Evolutionary conservation across 2,797 vertebrate genomes (phyloP).

Genomic region (Protonibea diacanthus): DNA sequence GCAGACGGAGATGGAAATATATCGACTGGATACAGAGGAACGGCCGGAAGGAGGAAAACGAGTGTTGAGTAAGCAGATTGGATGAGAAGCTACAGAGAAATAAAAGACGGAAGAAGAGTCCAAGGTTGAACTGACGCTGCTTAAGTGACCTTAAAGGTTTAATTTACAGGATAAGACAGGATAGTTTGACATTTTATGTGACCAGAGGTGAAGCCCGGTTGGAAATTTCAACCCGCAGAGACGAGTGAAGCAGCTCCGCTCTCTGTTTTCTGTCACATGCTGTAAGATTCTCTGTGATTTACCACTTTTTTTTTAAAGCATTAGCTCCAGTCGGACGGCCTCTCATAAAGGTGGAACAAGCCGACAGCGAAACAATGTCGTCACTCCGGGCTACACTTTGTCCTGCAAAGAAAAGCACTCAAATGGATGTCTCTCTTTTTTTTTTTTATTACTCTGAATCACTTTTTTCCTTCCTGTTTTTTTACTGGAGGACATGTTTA

Average conservation of each 20-base stretch:
- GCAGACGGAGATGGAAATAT: slow-evolving; percentile 1
- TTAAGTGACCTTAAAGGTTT: slow-evolving; percentile 2
- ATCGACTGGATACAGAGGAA: not conserved
- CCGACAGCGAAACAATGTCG: slow-evolving; percentile 46
- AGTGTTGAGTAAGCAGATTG: not conserved
- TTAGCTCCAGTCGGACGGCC: slow-evolving; percentile 1
- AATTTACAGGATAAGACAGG: not conserved
- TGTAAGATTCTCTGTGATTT: slow-evolving; percentile 1
- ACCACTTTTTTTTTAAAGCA: not conserved
- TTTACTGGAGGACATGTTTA: slow-evolving; percentile 54
- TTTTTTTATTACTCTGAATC: slow-evolving; percentile 17
- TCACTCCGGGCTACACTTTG: slow-evolving; percentile 67
- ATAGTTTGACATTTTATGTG: not conserved
- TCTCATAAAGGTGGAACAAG: slow-evolving; percentile 20
- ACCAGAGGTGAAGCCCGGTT: not conserved
- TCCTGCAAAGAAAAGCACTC: slow-evolving; percentile 41
- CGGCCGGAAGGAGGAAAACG: not conserved
- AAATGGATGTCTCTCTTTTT: slow-evolving; percentile 22
- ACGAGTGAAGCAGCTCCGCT: not conserved
- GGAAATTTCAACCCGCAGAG: not conserved
- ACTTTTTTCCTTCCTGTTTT: not conserved
- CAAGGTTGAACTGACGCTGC: not conserved
- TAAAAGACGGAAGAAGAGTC: not conserved
- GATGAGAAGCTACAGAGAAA: not conserved
- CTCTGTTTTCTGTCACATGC: slow-evolving; percentile 3